phyloP scores from a whole-genome alignment of 2,888 invertebrate genomes.

The Zonitis immaculata region DNA sequence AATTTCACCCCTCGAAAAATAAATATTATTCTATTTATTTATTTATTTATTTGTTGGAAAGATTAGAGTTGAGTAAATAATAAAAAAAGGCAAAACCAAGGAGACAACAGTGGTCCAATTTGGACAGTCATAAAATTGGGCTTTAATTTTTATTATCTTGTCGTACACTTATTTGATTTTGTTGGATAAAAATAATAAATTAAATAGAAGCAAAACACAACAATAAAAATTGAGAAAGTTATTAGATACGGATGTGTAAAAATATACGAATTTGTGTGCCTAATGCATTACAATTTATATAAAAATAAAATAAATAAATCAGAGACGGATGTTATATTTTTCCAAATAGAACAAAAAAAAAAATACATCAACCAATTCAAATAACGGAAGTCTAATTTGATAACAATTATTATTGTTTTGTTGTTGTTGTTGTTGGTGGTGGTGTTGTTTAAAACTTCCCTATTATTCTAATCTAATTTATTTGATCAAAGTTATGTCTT shows the following conservation, averaged over 20 bases:
- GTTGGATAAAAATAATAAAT: conserved; percentile 19
- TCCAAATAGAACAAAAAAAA: too few relatives aligned
- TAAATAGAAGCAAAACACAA: conserved; percentile 10
- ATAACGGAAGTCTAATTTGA: too few relatives aligned
- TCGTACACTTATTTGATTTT: conserved; percentile 19
- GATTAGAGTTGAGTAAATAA: not conserved
- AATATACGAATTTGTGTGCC: too few relatives aligned
- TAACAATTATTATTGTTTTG: too few relatives aligned
- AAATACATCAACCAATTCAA: too few relatives aligned
- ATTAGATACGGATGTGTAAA: not conserved
- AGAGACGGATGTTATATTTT: too few relatives aligned
- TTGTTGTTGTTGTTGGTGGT: not conserved
- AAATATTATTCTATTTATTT: too few relatives aligned
- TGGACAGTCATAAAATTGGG: conserved; percentile 6
- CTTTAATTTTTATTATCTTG: conserved; percentile 21
- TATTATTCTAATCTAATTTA: conserved; percentile 30
- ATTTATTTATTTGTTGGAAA: not conserved
- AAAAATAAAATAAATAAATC: too few relatives aligned
- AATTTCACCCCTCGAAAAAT: too few relatives aligned
- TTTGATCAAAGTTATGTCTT: conserved; percentile 23
- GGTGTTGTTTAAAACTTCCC: conserved; percentile 20
- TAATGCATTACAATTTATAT: too few relatives aligned
- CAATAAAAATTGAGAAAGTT: conserved; percentile 9
- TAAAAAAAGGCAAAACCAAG: too few relatives aligned
- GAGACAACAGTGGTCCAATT: conserved; percentile 3